phyloP scores from a whole-genome alignment of 2,888 invertebrate species.

The Drosophila kanekoi region DNA sequence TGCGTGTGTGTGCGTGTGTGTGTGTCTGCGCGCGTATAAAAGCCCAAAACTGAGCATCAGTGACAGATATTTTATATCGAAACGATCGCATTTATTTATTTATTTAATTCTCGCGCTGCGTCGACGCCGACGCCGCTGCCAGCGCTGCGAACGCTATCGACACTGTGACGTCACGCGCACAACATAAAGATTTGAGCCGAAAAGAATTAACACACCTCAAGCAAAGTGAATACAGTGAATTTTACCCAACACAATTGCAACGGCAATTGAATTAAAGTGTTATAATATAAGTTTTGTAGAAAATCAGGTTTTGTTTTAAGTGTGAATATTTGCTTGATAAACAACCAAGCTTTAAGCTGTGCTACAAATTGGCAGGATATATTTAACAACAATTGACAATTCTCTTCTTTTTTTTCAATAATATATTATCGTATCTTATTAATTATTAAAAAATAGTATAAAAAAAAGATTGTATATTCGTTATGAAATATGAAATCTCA shows the following conservation, averaged over 20 bases:
- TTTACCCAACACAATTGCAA: background rate
- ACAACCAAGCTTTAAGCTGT: too few relatives aligned
- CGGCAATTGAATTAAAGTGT: too few relatives aligned
- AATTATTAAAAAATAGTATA: too few relatives aligned
- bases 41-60: conserved; percentile 29
- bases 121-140: background rate
- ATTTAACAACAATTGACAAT: too few relatives aligned
- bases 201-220: conserved; percentile 48
- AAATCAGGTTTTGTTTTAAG: too few relatives aligned
- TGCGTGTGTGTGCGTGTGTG: conserved; percentile 19
- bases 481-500: too few relatives aligned
- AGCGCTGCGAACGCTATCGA: background rate
- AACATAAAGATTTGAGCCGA: conserved; percentile 28
- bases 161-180: conserved; percentile 63
- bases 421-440: too few relatives aligned
- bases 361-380: too few relatives aligned
- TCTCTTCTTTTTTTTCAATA: too few relatives aligned
- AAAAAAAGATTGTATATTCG: too few relatives aligned
- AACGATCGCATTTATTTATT: conserved; percentile 55
- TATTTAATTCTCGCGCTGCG: conserved; percentile 46
- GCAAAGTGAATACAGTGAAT: background rate
- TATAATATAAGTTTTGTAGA: too few relatives aligned
- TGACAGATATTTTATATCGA: conserved; percentile 28
- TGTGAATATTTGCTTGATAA: too few relatives aligned
- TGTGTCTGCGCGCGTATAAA: conserved; percentile 36